Evolutionary conservation across 2,797 vertebrate genomes (phyloP), one percentile per base, ranked within the genome.

Genomic region (Clamator glandarius): DNA sequence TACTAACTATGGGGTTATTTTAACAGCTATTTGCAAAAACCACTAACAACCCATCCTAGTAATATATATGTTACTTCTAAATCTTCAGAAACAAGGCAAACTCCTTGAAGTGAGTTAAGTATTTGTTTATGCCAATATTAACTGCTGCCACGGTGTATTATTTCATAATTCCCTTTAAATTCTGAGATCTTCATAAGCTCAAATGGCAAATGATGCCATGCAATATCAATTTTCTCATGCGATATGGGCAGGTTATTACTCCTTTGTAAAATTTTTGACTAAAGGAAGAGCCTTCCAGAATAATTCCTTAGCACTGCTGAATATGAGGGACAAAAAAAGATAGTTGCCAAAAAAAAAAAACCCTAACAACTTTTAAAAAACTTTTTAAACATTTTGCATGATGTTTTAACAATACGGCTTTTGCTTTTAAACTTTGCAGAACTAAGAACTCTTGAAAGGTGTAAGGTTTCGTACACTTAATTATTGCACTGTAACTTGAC

Each of bases 71-170:
- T 74, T 50, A 46, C 11, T 42, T 82, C 14, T 50, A 16, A 11
- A 36, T 42, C 77, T 85, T 33, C 64, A 90, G 39, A 15, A n/a
- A 68, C 82, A 75, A 52, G 4, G 15, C 66, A 57, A 41, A 68
- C 19, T 28, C 52, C 59, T 50, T 57, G 28, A 72, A 70, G 35
- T 21, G 48, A 86, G 12, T 54, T 67, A 42, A 62, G 33, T 52
- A 12, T 52, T 67, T 89, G 18, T 64, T 87, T 66, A 44, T 77
- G 48, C 11, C 70, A 14, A 4, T 25, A 66, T 41, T 29, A 84
- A 44, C 41, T 87, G 58, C 36, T 88, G 9, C 33, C 25, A 59
- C 16, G 28, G 29, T 41, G 25, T 0, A 0, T 6, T 24, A 70
- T 28, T 73, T 70, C 39, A 67, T 62, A 29, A 39, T 52, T 70